Percentiles rank a stretch among this genome's conserved stretches.
phyloP scores from a whole-genome alignment of 2,113 vertebrate species.

The Monarcha castaneiventris region DNA sequence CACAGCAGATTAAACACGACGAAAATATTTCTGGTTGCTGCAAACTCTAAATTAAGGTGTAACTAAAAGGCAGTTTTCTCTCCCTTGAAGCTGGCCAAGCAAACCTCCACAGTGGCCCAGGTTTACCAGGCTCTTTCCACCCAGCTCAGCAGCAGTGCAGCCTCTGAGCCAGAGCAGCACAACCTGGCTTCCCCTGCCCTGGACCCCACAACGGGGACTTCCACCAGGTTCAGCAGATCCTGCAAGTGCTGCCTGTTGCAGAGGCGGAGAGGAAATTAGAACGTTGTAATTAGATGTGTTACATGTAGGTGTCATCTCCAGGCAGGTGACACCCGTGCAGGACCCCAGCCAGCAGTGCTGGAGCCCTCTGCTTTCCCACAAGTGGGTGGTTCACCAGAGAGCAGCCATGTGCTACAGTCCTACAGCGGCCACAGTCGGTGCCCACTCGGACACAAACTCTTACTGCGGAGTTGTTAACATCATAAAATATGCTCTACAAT shows the following conservation, averaged over 20 bases:
- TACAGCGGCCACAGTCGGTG: fast-evolving
- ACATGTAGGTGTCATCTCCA: neutral
- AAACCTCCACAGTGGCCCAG: neutral
- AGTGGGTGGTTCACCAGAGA: neutral
- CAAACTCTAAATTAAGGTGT: neutral
- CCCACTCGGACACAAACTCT: fast-evolving
- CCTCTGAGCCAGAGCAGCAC: fast-evolving
- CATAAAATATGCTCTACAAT: neutral
- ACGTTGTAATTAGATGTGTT: neutral
- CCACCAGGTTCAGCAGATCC: neutral
- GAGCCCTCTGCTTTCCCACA: neutral
- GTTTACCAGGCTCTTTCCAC: neutral
- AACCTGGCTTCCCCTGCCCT: neutral
- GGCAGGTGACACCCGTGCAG: neutral
- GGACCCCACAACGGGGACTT: fast-evolving
- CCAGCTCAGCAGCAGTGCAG: neutral
- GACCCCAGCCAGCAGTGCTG: neutral
- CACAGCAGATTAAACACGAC: neutral
- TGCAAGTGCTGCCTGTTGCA: fast-evolving
- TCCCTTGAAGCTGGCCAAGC: neutral
- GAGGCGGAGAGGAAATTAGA: neutral
- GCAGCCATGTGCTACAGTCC: neutral
- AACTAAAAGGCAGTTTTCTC: neutral
- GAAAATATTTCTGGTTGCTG: neutral
- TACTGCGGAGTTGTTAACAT: neutral